phyloP scores from a whole-genome alignment of 2,113 vertebrate genomes.

The Cromileptes altivelis region DNA sequence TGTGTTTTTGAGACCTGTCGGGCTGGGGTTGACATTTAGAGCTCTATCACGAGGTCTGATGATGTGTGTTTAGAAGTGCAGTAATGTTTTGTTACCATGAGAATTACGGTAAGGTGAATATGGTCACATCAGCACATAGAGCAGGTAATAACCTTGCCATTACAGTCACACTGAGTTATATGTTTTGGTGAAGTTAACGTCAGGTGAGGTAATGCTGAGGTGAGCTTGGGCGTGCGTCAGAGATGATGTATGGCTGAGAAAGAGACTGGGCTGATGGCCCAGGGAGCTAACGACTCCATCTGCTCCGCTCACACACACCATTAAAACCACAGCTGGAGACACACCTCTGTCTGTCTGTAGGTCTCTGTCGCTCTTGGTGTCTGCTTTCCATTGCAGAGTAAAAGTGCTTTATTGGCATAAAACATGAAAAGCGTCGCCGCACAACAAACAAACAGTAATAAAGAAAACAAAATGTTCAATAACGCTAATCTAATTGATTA shows the following conservation, averaged over 20 bases:
- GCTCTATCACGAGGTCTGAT: not conserved
- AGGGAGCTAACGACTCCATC: slow-evolving; percentile 77
- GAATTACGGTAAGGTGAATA: not conserved
- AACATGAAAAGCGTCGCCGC: not conserved
- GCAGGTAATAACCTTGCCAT: not conserved
- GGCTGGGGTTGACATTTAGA: too few relatives aligned
- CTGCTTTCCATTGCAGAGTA: not conserved
- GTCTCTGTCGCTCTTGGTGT: slow-evolving; percentile 9
- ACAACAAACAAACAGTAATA: slow-evolving; percentile 21
- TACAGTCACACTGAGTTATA: not conserved
- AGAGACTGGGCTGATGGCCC: slow-evolving; percentile 62
- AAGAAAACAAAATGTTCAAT: not conserved
- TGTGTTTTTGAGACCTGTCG: too few relatives aligned
- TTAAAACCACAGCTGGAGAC: slow-evolving; percentile 81
- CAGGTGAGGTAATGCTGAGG: slow-evolving; percentile 26
- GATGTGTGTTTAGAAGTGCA: too few relatives aligned
- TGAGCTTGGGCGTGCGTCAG: slow-evolving; percentile 44
- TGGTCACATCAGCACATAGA: not conserved
- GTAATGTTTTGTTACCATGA: not conserved
- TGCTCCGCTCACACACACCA: slow-evolving; percentile 76
- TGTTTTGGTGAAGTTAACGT: not conserved
- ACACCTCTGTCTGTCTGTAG: slow-evolving; percentile 63
- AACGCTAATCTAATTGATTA: slow-evolving; percentile 6
- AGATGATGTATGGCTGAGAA: slow-evolving; percentile 56
- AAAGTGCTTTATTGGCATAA: slow-evolving; percentile 23